Conservation (phyloP, 1,140 invertebrate species). For the Trichonephila inaurata region DNA sequence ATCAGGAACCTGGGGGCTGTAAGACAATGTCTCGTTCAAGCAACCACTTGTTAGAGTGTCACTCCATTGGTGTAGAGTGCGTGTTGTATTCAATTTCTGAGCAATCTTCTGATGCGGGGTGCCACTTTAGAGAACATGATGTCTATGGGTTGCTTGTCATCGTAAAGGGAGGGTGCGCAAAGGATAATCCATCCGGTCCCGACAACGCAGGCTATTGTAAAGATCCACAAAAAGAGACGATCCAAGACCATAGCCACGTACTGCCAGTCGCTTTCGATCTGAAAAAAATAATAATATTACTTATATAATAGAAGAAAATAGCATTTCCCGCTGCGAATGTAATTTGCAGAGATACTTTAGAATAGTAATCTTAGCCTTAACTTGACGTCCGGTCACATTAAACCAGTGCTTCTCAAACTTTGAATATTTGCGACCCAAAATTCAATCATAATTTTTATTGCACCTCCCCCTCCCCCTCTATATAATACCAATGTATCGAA, state of each 20-base stretch:
- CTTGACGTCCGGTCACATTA: background rate
- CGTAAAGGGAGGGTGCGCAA: constrained; percentile 97
- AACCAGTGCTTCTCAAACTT: too few species aligned
- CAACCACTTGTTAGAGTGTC: background rate
- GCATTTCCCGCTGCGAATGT: background rate
- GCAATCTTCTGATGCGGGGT: constrained; percentile 60
- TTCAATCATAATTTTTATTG: too few species aligned
- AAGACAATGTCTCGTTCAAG: background rate
- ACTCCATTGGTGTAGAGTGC: background rate
- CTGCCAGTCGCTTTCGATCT: constrained; percentile 78
- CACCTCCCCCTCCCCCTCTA: too few species aligned
- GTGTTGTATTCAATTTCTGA: constrained; percentile 25
- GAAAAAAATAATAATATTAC: constrained; percentile 3
- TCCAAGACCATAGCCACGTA: constrained; percentile 78
- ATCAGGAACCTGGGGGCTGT: background rate
- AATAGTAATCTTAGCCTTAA: background rate
- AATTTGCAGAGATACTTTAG: background rate
- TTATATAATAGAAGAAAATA: too few species aligned
- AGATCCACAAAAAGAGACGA: constrained; percentile 95
- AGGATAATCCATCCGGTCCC: constrained; percentile 96
- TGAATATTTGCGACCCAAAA: too few species aligned
- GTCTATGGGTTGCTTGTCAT: constrained; percentile 92
- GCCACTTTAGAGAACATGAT: constrained; percentile 90
- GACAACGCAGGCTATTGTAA: constrained; percentile 95
- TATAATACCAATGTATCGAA: too few species aligned